Base-by-base conservation (phyloP, 2,888 invertebrate genomes). In the Calameuta filiformis region DNA sequence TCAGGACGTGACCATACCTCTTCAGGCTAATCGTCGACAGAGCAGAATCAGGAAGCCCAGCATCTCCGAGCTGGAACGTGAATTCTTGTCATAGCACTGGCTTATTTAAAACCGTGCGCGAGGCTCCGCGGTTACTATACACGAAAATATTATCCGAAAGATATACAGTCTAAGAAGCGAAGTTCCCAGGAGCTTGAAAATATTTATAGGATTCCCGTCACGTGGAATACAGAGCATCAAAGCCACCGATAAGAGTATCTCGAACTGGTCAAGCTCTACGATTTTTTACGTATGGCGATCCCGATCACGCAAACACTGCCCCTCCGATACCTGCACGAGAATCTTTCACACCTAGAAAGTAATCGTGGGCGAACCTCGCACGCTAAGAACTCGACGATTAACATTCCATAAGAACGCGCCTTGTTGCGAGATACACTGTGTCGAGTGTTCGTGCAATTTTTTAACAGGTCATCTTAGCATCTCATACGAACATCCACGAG, bases 51-150 rank as follows among this genome's bases (percentile, higher is more conserved):
- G 93, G 77, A 93, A 93, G 68, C 92, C 93, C 69, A 91, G 93
- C 81, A 92, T 93, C 73, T 89, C 91, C 35, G 93, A 93, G 83
- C 91, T 93, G 84, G 94, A 94, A 82, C 89, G 93, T 76, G 93
- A 94, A 81, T 94, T 93, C 87, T 92, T 93, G 84, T 93, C 93
- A 91, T 93, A 93, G 93, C 92, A 90, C 85, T 90, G 91, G 90
- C 90, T 91, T 81, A 91, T 90, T 83, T 91, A 91, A 90, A 81
- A 71, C 75, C 71, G 31, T 33, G 56, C 56, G 15, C 0, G 4
- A 9, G 23, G 23, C 56, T 56, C 23, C 23, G 56, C 56, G 56
- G 56, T 56, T 56, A 23, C 40, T 23, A 40, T 23, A 40, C 23
- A 6, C 40, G 40, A 56, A 56, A 56, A 56, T 23, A 56, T 56